A percentile compares a stretch with the other conserved stretches of the same genome.
Conservation (phyloP, 2,113 vertebrate species). For the Benitochromis conjunctus region DNA sequence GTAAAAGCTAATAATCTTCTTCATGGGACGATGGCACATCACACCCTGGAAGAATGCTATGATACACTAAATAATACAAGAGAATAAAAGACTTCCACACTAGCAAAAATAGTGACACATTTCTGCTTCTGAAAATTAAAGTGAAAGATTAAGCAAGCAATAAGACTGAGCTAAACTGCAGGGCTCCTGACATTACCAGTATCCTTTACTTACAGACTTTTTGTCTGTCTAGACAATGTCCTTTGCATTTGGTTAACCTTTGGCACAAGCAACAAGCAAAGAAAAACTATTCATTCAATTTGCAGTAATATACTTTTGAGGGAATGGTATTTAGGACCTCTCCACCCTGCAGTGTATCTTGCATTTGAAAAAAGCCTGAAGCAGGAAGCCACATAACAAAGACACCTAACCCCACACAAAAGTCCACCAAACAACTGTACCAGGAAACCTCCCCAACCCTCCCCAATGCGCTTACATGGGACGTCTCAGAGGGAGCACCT, state of each 20-base stretch:
- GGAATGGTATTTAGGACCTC: background rate
- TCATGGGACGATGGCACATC: background rate
- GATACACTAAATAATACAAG: background rate
- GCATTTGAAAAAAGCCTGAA: background rate
- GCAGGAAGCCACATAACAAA: background rate
- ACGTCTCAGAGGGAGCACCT: background rate
- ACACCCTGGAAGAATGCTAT: background rate
- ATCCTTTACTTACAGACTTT: background rate
- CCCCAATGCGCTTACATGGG: too few species aligned
- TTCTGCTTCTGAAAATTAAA: background rate
- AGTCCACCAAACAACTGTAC: background rate
- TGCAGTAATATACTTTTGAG: background rate
- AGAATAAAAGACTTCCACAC: background rate
- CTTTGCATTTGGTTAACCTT: background rate
- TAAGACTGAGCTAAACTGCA: background rate
- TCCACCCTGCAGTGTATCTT: background rate
- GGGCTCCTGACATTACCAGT: background rate
- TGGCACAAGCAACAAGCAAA: background rate
- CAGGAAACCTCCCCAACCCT: background rate
- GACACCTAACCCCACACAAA: background rate
- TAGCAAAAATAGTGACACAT: background rate
- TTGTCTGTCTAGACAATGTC: background rate
- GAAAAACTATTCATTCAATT: background rate
- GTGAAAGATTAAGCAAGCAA: background rate
- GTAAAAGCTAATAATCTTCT: slow-evolving; percentile 40